Base-by-base conservation (phyloP, 1,140 invertebrate species). In the Leptestheria dahalacensis region DNA sequence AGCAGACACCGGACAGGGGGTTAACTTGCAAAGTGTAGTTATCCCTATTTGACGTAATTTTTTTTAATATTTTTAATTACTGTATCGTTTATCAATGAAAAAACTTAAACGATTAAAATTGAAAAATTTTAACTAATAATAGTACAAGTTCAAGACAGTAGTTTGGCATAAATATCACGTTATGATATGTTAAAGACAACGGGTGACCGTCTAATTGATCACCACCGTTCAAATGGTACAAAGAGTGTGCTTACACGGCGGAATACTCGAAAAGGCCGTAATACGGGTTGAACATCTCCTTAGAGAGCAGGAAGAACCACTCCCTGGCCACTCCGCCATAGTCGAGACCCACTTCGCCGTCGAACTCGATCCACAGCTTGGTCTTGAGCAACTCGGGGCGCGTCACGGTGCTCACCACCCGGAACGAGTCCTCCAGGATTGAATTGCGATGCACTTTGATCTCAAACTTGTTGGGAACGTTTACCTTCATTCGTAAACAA, bases 201-300 rank as follows among this genome's bases (percentile, higher is more conserved):
- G n/a, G n/a, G n/a, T n/a, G n/a, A n/a, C n/a, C n/a, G n/a, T n/a
- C n/a, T n/a, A n/a, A n/a, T n/a, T n/a, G n/a, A n/a, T n/a, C n/a
- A n/a, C n/a, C n/a, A n/a, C n/a, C n/a, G n/a, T n/a, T n/a, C n/a
- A n/a, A n/a, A n/a, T n/a, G n/a, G n/a, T n/a, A 21, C 1, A 25
- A 48, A 64, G 23, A 47, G 58, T 33, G 26, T 54, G 78, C 82
- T 80, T 75, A 86, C 90, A 94, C 95, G 15, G 95, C 94, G 12
- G 93, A 97, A 78, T 98, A 98, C 75, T 99, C 94, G 78, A 99
- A 99, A 18, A 99, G 78, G 0, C 94, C 94, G 74, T 99, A 99
- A 70, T 98, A 98, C 1, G 95, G 95, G 77, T 98, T 98, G 72
- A 98, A 98, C 92, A 98, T 97, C 79, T 99, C 94, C 74, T 96